Evolutionary conservation across 2,113 vertebrate species (phyloP).

Genomic region (Rhinoderma darwinii): DNA sequence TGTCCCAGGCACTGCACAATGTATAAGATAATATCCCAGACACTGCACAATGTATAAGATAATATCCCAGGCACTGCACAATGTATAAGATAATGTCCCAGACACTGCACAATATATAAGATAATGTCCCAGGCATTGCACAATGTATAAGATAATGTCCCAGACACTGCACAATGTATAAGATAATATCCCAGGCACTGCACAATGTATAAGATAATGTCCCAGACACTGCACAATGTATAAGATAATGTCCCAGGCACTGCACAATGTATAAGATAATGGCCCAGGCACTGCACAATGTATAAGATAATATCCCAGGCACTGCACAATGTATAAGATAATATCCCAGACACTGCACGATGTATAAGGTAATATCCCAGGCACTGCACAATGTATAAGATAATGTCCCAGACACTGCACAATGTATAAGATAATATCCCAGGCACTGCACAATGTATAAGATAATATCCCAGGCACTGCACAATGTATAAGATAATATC

Average conservation of each 20-base stretch:
- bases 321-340: not conserved
- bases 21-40: not conserved
- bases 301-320: not conserved
- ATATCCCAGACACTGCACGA: not conserved
- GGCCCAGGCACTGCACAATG: not conserved
- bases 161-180: not conserved
- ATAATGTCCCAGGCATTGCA: not conserved
- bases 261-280: not conserved
- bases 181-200: not conserved
- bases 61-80: not conserved
- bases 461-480: not conserved
- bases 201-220: not conserved
- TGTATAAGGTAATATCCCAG: not conserved
- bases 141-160: not conserved
- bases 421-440: not conserved
- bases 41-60: not conserved
- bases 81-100: too few relatives aligned
- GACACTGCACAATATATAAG: not conserved
- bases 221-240: not conserved
- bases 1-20: not conserved
- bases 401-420: not conserved
- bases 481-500: too few relatives aligned
- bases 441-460: not conserved
- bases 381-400: not conserved
- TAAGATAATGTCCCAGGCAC: not conserved